Evolutionary conservation across 2,888 invertebrate genomes (phyloP).

Genomic region (Odontothrips loti): DNA sequence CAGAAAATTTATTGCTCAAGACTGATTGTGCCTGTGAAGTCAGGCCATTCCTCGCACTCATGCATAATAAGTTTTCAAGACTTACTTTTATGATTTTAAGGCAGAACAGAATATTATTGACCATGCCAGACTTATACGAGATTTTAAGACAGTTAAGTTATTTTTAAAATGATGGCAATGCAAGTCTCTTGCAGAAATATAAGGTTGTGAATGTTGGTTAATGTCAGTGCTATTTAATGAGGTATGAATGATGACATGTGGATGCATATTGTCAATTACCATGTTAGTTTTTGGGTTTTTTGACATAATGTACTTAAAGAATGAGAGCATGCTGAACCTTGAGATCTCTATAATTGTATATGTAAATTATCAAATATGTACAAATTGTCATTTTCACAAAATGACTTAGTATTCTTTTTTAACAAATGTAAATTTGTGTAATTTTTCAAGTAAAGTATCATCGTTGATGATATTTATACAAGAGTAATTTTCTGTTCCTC

Average conservation of each 20-base stretch:
- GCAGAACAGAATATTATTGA: constrained; percentile 4
- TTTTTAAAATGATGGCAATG: constrained; percentile 11
- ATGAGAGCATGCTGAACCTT: constrained; percentile 8
- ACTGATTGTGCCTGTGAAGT: constrained; percentile 19
- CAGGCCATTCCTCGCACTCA: constrained; percentile 21
- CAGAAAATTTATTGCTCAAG: constrained; percentile 20
- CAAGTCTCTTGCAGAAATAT: constrained; percentile 19
- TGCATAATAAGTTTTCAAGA: constrained; percentile 25
- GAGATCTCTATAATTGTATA: constrained; percentile 25
- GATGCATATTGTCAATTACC: constrained; percentile 22
- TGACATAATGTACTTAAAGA: constrained; percentile 23
- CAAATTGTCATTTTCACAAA: constrained; percentile 12
- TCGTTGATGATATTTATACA: constrained; percentile 3
- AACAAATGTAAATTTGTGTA: constrained; percentile 27
- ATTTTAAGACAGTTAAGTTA: constrained; percentile 20
- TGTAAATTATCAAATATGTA: constrained; percentile 21
- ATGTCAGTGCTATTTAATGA: constrained; percentile 23
- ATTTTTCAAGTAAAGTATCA: constrained; percentile 25
- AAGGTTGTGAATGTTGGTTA: constrained; percentile 25
- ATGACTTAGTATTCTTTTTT: constrained; percentile 25
- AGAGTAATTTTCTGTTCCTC: not conserved
- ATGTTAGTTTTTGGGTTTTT: constrained; percentile 23
- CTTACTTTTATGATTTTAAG: constrained; percentile 27
- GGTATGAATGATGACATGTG: constrained; percentile 12
- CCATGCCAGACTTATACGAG: constrained; percentile 22